These are phyloP conservation scores for Calliphora vomitoria DNA, from an alignment of 2,888 invertebrate genomes.

Conservation along the genomic window DNA sequence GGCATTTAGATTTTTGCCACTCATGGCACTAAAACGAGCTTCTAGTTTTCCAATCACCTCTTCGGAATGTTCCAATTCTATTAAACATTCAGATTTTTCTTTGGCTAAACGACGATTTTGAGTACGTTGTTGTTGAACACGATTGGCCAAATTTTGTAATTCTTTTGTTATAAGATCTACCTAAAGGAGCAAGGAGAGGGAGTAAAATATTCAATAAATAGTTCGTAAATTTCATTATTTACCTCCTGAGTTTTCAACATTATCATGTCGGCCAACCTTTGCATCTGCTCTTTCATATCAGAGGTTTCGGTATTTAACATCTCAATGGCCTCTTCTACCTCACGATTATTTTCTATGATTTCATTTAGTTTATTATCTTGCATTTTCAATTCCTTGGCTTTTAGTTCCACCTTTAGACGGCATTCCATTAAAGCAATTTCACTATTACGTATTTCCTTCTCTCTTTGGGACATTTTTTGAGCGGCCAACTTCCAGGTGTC, in stretches of 20 bases:
- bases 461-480: constrained; percentile 89
- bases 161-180: constrained; percentile 81
- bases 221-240: constrained; percentile 7
- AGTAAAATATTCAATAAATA: not conserved
- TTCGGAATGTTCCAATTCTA: constrained; percentile 76
- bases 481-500: constrained; percentile 90
- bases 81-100: constrained; percentile 76
- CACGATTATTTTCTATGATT: constrained; percentile 86
- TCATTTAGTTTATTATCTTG: constrained; percentile 85
- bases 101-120: constrained; percentile 79
- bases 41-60: constrained; percentile 76
- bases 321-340: constrained; percentile 84
- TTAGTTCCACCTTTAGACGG: constrained; percentile 80
- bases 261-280: constrained; percentile 81
- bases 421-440: constrained; percentile 82
- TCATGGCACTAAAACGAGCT: constrained; percentile 78
- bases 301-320: constrained; percentile 84
- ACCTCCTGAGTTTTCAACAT: constrained; percentile 84
- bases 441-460: constrained; percentile 87
- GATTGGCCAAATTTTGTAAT: constrained; percentile 80
- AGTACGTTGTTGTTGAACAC: constrained; percentile 80
- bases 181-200: constrained; percentile 68
- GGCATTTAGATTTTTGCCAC: constrained; percentile 80
- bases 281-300: constrained; percentile 81
- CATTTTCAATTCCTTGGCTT: constrained; percentile 84